Evolutionary conservation across 2,797 vertebrate genomes (phyloP), one percentile per base, ranked within the genome.

Genomic region (Pelochelys cantorii): DNA sequence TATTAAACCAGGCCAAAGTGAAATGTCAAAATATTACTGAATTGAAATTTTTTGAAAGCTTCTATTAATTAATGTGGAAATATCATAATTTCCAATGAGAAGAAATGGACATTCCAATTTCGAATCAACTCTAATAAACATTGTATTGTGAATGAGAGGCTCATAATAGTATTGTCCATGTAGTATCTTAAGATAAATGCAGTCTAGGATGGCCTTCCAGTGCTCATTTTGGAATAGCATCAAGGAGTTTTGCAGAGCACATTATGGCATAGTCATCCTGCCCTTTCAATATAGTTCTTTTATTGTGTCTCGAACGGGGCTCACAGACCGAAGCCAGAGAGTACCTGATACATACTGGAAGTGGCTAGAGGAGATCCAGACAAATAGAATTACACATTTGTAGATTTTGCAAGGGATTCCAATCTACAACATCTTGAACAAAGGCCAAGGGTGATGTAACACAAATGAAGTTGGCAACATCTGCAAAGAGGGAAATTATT

Each of bases 131-230:
- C 17, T 80, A 3, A 54, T 54, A n/a, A 82, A 83, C 31, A 56
- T 6, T 48, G n/a, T 75, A 7, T 11, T 82, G 52, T 59, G 60
- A 59, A 37, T 1, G 1, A 1, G 1, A 1, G 0, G 3, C 22
- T 54, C 25, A 80, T 48, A 80, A 25, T 7, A 20, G 17, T 68
- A 29, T 12, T 81, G 20, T 4, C 74, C 4, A 3, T 48, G 8
- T 48, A 48, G 42, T 48, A 48, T 48, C 42, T 48, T 48, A 48
- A 48, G 42, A 48, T 48, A 48, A 48, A 48, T 48, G 42, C 42
- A 48, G 42, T 48, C 42, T 48, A 48, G 42, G 8, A 48, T 54
- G 53, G 53, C 53, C 53, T 54, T 12, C 53, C 53, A 54, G 11
- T 4, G 10, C 7, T 3, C 3, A 2, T 53, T 13, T 56, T 81